These are phyloP conservation scores for Nibea albiflora DNA, from an alignment of 2,113 vertebrate genomes.

Conservation along the genomic window DNA sequence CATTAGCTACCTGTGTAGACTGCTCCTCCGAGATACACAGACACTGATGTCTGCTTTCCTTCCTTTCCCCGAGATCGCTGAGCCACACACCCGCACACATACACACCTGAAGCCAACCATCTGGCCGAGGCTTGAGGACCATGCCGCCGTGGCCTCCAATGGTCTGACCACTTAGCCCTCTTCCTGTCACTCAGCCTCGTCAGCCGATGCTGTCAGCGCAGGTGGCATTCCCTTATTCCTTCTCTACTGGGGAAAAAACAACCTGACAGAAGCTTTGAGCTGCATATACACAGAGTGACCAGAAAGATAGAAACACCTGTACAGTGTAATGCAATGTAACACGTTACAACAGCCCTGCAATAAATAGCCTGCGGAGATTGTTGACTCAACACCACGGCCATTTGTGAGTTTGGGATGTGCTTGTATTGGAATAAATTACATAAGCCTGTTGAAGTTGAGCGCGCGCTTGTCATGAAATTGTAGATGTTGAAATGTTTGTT, in stretches of 20 bases:
- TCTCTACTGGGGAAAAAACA: constrained; percentile 33
- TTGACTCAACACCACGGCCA: constrained; percentile 9
- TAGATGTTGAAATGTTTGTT: background rate
- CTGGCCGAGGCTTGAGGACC: constrained; percentile 62
- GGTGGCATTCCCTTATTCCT: constrained; percentile 69
- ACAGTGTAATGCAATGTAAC: constrained; percentile 29
- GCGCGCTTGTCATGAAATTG: background rate
- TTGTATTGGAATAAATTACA: constrained; percentile 27
- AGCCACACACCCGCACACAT: constrained; percentile 38
- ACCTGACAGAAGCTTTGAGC: constrained; percentile 45
- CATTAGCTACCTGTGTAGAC: constrained; percentile 79
- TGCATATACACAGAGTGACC: constrained; percentile 15
- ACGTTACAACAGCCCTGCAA: constrained; percentile 16
- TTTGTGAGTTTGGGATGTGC: constrained; percentile 26
- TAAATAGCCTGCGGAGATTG: constrained; percentile 12
- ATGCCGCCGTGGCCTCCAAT: constrained; percentile 46
- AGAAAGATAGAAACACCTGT: constrained; percentile 14
- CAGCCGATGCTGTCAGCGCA: constrained; percentile 69
- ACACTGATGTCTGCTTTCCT: constrained; percentile 64
- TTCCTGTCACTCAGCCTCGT: constrained; percentile 69
- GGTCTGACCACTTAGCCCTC: constrained; percentile 67
- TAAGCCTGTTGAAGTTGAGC: too few species aligned
- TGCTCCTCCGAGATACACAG: constrained; percentile 63
- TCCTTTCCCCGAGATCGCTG: constrained; percentile 53
- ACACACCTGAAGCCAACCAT: constrained; percentile 73